phyloP scores from a whole-genome alignment of 1,140 invertebrate species.

The Drosophila ficusphila region DNA sequence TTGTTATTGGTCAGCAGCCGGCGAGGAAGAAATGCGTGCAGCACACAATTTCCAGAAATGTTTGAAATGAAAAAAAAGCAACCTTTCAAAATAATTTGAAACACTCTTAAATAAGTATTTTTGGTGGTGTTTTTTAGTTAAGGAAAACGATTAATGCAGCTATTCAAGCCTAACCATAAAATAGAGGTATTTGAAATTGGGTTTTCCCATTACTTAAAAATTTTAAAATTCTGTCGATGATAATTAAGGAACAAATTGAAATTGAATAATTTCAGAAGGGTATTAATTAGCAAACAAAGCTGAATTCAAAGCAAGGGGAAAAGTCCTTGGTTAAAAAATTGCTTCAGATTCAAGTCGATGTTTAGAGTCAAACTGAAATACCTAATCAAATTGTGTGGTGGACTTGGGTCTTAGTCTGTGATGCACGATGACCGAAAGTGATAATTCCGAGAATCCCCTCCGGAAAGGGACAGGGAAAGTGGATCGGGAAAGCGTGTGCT shows the following conservation, averaged over 20 bases:
- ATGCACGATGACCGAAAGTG: not conserved
- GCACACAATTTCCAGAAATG: conserved; percentile 33
- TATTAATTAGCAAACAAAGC: no score
- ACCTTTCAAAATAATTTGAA: conserved; percentile 4
- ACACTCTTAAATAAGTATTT: not conserved
- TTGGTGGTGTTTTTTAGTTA: not conserved
- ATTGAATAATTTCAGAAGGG: no score
- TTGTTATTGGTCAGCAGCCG: conserved; percentile 39
- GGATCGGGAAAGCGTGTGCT: conserved; percentile 21
- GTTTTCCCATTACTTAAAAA: no score
- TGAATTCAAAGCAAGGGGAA: no score
- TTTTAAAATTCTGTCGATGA: no score
- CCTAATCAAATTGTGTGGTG: not conserved
- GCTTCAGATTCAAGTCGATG: no score
- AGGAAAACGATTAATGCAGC: not conserved
- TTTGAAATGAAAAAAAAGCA: not conserved
- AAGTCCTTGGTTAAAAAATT: no score
- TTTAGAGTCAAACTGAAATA: not conserved
- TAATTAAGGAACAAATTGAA: no score
- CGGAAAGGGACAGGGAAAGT: not conserved
- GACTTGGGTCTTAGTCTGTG: not conserved
- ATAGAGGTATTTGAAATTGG: no score
- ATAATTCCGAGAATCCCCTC: conserved; percentile 22
- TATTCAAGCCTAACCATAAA: no score
- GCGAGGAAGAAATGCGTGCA: conserved; percentile 46